These are phyloP conservation scores for Glaucopsyche alexis DNA, from an alignment of 2,888 invertebrate genomes.

Conservation along the genomic window DNA sequence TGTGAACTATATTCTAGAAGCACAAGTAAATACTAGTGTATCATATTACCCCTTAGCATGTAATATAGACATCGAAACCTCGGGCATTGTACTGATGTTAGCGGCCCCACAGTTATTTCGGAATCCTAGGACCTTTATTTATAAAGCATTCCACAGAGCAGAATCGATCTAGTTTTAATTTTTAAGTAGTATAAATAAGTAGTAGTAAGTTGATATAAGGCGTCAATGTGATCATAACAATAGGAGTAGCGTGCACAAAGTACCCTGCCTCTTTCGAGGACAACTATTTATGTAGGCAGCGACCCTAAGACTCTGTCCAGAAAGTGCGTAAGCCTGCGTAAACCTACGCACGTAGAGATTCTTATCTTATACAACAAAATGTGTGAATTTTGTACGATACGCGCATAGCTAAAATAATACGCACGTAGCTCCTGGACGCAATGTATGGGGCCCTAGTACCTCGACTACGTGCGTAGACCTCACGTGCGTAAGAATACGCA, in stretches of 20 bases:
- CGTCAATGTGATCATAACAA: conserved; percentile 73
- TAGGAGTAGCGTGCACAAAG: conserved; percentile 75
- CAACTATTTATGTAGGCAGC: conserved; percentile 65
- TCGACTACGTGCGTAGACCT: no score
- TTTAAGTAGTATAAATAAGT: conserved; percentile 52
- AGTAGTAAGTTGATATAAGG: conserved; percentile 62
- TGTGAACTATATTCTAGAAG: conserved; percentile 57
- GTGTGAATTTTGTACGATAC: no score
- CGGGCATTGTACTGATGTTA: conserved; percentile 75
- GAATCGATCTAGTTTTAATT: conserved; percentile 65
- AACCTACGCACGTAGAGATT: no score
- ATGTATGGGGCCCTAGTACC: no score
- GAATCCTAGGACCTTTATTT: conserved; percentile 64
- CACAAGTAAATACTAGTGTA: conserved; percentile 78
- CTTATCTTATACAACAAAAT: no score
- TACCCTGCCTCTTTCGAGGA: conserved; percentile 62
- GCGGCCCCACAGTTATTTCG: conserved; percentile 49
- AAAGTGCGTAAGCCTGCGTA: no score
- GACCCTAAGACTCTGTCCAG: no score
- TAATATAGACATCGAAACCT: conserved; percentile 74
- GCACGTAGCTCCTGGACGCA: no score
- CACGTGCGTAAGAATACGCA: no score
- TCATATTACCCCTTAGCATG: conserved; percentile 67
- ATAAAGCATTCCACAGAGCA: conserved; percentile 76
- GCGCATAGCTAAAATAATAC: no score